Evolutionary conservation across 2,888 invertebrate species (phyloP), one percentile per base, ranked within the genome.

Genomic region (Synanthedon vespiformis): DNA sequence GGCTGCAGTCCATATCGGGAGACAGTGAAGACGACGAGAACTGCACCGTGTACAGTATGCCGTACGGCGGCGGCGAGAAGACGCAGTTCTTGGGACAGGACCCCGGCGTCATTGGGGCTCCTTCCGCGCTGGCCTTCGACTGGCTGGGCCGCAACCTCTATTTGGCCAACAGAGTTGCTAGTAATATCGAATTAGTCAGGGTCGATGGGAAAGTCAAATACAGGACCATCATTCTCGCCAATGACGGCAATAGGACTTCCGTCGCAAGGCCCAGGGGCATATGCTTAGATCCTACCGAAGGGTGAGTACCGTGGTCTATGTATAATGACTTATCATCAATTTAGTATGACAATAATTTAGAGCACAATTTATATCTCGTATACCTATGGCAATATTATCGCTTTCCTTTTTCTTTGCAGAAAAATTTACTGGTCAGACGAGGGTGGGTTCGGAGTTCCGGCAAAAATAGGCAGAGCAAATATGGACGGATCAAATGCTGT

Each of bases 391-490:
- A 34, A 34, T 34, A 34, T 34, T 10, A 34, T 34, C 34, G 34
- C 34, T 10, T 34, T 10, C 34, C 34, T 34, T 34, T 34, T 61
- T 61, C 58, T 51, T 72, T 80, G 49, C 74, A 92, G 92, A 40
- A 93, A 94, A 82, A 80, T 98, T 34, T 99, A 96, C 83, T 99
- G 99, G 99, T 90, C 97, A 10, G 99, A 99, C 70, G 95, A 95
- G 61, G 99, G 99, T 10, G 97, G 96, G 8, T 92, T 89, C 56
- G 96, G 95, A 2, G 94, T 97, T 0, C 95, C 95, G 0, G 89
- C 93, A 0, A 98, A 98, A 79, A 93, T 99, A 40, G 95, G 92
- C 0, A 93, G 92, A 63, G 96, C 95, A 0, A 95, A 96, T 70
- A 96, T 99, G 96, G 97, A 98, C 72, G 99, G 99, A 1, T 90